Conservation (phyloP, 2,113 vertebrate genomes). For the Melanerpes aurifrons region DNA sequence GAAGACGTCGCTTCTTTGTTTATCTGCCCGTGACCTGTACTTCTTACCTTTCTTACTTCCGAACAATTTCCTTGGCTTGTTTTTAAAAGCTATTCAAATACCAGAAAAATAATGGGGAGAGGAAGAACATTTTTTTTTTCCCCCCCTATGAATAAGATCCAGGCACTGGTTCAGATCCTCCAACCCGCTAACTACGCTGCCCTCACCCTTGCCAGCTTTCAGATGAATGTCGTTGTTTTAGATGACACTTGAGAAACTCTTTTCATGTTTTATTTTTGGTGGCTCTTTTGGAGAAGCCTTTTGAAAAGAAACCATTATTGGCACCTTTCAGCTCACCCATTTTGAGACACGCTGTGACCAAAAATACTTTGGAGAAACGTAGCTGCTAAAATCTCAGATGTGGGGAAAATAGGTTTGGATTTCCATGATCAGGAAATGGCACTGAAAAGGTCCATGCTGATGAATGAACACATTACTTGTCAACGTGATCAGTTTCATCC, state of each 20-base stretch:
- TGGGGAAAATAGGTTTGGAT: conserved; percentile 7
- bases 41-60: conserved; percentile 5
- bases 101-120: conserved; percentile 29
- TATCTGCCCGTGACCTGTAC: neutral
- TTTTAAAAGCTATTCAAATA: conserved; percentile 22
- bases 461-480: neutral
- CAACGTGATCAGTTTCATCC: neutral
- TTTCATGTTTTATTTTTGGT: conserved; percentile 60
- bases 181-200: neutral
- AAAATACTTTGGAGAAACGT: conserved; percentile 41
- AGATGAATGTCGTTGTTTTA: conserved; percentile 33
- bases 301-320: conserved; percentile 30
- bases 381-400: neutral
- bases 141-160: conserved; percentile 24
- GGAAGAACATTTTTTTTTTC: conserved; percentile 32
- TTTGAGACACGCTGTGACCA: neutral
- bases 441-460: neutral
- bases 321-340: conserved; percentile 46
- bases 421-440: conserved; percentile 7
- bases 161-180: conserved; percentile 56
- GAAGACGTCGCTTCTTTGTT: neutral
- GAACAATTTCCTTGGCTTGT: neutral
- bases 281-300: conserved; percentile 35
- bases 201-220: conserved; percentile 24
- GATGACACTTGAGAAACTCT: conserved; percentile 32